Percentiles rank a stretch among this genome's conserved stretches.
These are phyloP conservation scores for Helostoma temminkii DNA, from an alignment of 2,797 vertebrate species.

Conservation along the genomic window DNA sequence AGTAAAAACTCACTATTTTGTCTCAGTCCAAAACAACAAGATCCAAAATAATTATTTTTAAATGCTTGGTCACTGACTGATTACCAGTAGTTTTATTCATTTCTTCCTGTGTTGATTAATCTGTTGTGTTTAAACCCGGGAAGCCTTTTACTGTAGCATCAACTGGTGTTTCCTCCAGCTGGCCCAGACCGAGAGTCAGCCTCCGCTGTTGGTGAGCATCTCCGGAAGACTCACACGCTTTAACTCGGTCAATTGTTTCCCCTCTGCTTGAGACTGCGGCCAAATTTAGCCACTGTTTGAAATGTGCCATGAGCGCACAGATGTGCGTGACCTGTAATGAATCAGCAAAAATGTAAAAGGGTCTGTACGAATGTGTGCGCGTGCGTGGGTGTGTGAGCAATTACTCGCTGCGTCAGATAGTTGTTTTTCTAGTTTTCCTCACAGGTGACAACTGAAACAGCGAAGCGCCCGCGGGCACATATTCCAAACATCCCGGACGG, in stretches of 20 bases:
- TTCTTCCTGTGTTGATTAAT: neutral
- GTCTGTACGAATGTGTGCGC: neutral
- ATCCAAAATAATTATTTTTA: too few species aligned
- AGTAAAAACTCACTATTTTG: too few species aligned
- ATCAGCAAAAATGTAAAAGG: constrained; percentile 56
- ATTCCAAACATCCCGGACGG: constrained; percentile 33
- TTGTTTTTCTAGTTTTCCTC: constrained; percentile 54
- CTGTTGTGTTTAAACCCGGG: neutral
- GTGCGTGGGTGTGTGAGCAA: constrained; percentile 1
- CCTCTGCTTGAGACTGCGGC: constrained; percentile 26
- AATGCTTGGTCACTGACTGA: too few species aligned
- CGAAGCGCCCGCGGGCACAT: constrained; percentile 15
- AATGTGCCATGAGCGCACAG: constrained; percentile 9
- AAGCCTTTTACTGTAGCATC: constrained; percentile 7
- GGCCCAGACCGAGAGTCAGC: constrained; percentile 8
- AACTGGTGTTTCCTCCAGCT: constrained; percentile 27
- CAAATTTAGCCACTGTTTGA: constrained; percentile 32
- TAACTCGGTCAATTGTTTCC: constrained; percentile 48
- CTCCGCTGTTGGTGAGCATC: constrained; percentile 11
- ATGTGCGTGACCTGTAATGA: constrained; percentile 54
- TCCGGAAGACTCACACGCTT: constrained; percentile 37
- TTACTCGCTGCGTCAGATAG: constrained; percentile 39
- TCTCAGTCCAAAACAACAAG: too few species aligned
- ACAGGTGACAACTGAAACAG: constrained; percentile 22
- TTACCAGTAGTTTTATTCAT: too few species aligned